These are phyloP conservation scores for Phrynocephalus forsythii DNA, from an alignment of 2,797 vertebrate genomes.

Conservation along the genomic window DNA sequence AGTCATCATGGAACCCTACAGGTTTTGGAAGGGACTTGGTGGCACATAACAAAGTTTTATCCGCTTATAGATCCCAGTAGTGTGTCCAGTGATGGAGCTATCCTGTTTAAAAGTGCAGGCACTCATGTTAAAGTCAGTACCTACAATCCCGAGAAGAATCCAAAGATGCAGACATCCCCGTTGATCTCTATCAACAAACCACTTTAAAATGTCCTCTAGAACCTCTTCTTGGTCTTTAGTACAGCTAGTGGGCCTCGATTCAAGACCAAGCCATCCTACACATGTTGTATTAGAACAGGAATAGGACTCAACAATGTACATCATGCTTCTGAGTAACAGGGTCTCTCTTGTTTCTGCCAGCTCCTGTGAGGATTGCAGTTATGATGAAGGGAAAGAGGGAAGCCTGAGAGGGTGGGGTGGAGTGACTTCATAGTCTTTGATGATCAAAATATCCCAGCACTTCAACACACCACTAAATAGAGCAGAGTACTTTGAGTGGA, in stretches of 20 bases:
- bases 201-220: not conserved
- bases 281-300: not conserved
- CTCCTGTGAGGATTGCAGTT: not conserved
- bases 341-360: no score
- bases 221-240: not conserved
- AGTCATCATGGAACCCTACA: not conserved
- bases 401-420: not conserved
- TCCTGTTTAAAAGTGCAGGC: no score
- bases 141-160: no score
- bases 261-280: not conserved
- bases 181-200: not conserved
- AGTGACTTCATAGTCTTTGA: no score
- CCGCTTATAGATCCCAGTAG: not conserved
- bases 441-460: no score
- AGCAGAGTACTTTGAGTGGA: no score
- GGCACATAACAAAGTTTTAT: not conserved
- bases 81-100: not conserved
- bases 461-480: no score
- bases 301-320: not conserved
- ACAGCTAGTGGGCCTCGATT: not conserved
- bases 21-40: no score
- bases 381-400: not conserved
- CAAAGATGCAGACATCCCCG: not conserved
- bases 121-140: no score
- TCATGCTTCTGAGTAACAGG: not conserved